phyloP scores from a whole-genome alignment of 2,113 vertebrate species.

The Osmerus eperlanus region DNA sequence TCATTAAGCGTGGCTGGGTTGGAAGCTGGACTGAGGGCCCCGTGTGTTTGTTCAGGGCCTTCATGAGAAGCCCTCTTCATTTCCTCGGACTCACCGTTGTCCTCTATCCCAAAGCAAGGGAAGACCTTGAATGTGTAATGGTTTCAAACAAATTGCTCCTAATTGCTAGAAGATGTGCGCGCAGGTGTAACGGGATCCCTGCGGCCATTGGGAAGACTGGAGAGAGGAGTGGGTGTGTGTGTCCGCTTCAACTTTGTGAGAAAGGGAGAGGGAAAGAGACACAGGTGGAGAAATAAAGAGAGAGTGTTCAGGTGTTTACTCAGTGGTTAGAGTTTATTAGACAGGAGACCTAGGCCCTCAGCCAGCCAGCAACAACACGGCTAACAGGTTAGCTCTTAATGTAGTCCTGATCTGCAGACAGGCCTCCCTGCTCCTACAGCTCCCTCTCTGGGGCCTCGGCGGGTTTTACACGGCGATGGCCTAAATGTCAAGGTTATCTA shows the following conservation, averaged over 20 bases:
- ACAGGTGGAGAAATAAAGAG: constrained; percentile 60
- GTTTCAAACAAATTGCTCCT: constrained; percentile 88
- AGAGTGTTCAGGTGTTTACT: constrained; percentile 84
- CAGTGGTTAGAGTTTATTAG: constrained; percentile 83
- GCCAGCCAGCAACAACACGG: constrained; percentile 81
- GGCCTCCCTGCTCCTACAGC: constrained; percentile 47
- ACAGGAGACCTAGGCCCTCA: constrained; percentile 78
- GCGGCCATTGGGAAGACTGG: constrained; percentile 71
- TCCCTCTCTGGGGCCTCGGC: constrained; percentile 32
- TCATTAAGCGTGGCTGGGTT: constrained; percentile 19
- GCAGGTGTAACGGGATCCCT: constrained; percentile 90
- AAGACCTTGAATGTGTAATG: constrained; percentile 88
- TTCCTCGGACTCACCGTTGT: constrained; percentile 56
- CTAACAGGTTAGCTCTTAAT: constrained; percentile 87
- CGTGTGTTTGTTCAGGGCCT: constrained; percentile 44
- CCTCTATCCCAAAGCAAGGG: constrained; percentile 77
- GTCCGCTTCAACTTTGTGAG: constrained; percentile 33
- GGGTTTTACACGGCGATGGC: constrained; percentile 61
- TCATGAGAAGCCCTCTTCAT: constrained; percentile 40
- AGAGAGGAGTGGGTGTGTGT: constrained; percentile 53
- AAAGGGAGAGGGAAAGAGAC: constrained; percentile 41
- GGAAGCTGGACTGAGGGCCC: constrained; percentile 22
- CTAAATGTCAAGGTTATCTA: constrained; percentile 90
- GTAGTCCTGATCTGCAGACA: constrained; percentile 71
- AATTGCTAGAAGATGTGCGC: constrained; percentile 94